Evolutionary conservation across 2,888 invertebrate genomes (phyloP).

Genomic region (Agriopis marginaria): DNA sequence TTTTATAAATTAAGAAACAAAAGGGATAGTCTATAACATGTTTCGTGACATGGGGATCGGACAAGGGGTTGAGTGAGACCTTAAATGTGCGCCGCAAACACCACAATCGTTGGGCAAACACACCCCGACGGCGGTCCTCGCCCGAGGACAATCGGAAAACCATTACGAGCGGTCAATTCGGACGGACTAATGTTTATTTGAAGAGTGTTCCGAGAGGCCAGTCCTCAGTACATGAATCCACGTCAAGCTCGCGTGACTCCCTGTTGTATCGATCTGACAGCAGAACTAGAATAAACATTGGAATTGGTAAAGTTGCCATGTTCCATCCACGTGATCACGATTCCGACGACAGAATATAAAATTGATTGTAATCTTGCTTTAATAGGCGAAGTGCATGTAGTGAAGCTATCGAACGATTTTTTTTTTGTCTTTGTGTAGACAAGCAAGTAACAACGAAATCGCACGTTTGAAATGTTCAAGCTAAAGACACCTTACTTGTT

Average conservation of each 20-base stretch:
- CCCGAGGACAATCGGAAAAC: slow-evolving; percentile 69
- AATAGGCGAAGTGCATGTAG: slow-evolving; percentile 37
- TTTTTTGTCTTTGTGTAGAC: too few species aligned
- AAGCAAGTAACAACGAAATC: background rate
- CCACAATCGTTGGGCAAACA: slow-evolving; percentile 55
- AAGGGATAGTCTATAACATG: slow-evolving; percentile 24
- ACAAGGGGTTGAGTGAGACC: slow-evolving; percentile 22
- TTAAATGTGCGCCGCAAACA: slow-evolving; percentile 45
- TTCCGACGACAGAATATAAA: slow-evolving; percentile 42
- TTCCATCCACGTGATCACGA: slow-evolving; percentile 43
- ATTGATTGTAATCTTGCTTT: slow-evolving; percentile 38
- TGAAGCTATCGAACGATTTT: slow-evolving; percentile 15
- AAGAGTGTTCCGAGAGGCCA: slow-evolving; percentile 58
- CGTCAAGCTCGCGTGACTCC: slow-evolving; percentile 66
- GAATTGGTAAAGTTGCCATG: slow-evolving; percentile 48
- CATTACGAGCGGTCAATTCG: slow-evolving; percentile 65
- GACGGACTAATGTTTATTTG: slow-evolving; percentile 72
- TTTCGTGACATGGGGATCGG: slow-evolving; percentile 4
- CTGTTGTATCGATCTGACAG: slow-evolving; percentile 58
- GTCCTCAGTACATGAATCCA: slow-evolving; percentile 58
- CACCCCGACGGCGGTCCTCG: slow-evolving; percentile 50
- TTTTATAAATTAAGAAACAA: slow-evolving; percentile 16
- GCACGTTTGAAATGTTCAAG: background rate
- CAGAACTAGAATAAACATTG: slow-evolving; percentile 51
- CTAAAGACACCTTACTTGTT: background rate